phyloP scores from a whole-genome alignment of 1,140 invertebrate species.

The Limonius californicus region DNA sequence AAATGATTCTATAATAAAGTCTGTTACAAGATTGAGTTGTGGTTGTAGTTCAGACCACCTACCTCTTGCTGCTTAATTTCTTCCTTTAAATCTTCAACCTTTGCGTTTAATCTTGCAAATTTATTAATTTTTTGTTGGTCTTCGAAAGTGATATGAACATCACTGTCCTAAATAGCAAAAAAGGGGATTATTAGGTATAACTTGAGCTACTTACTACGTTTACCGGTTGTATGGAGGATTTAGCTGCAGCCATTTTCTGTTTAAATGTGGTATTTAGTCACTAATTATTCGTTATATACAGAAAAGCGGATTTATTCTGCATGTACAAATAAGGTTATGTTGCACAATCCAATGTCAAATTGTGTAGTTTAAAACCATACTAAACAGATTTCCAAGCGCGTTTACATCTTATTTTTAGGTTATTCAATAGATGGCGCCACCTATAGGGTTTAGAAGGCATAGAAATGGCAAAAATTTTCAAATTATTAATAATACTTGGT shows the following conservation, averaged over 20 bases:
- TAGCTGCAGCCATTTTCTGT: too few relatives aligned
- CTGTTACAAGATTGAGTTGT: slow-evolving; percentile 9
- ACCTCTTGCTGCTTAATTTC: slow-evolving; percentile 85
- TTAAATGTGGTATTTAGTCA: not conserved
- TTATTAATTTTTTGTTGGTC: slow-evolving; percentile 98
- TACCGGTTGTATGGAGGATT: too few relatives aligned
- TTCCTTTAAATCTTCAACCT: slow-evolving; percentile 85
- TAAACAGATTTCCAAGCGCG: too few relatives aligned
- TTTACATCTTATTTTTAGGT: too few relatives aligned
- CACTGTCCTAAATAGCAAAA: slow-evolving; percentile 62
- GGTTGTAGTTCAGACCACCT: slow-evolving; percentile 28
- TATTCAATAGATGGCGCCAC: too few relatives aligned
- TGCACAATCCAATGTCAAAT: too few relatives aligned
- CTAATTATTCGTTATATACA: not conserved
- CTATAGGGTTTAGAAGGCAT: too few relatives aligned
- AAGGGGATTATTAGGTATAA: too few relatives aligned
- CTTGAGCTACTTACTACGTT: too few relatives aligned
- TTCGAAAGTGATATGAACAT: slow-evolving; percentile 92
- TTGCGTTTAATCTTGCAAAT: slow-evolving; percentile 90
- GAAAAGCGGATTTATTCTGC: not conserved
- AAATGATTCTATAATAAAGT: slow-evolving; percentile 79
- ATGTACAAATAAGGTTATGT: slow-evolving; percentile 13
- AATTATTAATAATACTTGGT: too few relatives aligned
- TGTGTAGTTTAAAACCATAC: too few relatives aligned
- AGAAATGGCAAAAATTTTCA: too few relatives aligned